Percentiles rank a stretch among this genome's conserved stretches.
phyloP scores from a whole-genome alignment of 2,113 vertebrate genomes.

The Thermophis baileyi region DNA sequence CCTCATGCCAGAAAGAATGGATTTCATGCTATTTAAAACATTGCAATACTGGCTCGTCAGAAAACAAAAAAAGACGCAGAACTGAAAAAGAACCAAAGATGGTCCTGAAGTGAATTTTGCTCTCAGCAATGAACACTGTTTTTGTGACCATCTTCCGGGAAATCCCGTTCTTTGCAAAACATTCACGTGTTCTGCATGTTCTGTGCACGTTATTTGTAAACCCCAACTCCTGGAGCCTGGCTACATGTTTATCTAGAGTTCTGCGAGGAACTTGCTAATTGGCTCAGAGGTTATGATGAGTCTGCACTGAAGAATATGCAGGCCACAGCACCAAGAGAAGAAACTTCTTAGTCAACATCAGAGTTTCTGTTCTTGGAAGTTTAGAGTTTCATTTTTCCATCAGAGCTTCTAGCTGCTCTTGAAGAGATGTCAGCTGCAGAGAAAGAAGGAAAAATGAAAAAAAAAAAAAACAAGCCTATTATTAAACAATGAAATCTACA shows the following conservation, averaged over 20 bases:
- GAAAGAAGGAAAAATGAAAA: constrained; percentile 17
- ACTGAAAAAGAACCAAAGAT: neutral
- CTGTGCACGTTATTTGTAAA: neutral
- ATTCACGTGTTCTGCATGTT: neutral
- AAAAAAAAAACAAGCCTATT: neutral
- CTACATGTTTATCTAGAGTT: neutral
- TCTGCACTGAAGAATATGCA: neutral
- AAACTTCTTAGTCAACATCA: too few species aligned
- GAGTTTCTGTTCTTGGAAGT: neutral
- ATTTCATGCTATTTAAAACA: neutral
- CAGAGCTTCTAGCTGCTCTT: constrained; percentile 93
- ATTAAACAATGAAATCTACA: neutral
- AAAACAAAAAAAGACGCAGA: neutral
- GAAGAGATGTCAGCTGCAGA: constrained; percentile 86
- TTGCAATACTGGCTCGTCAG: neutral
- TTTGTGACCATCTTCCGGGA: neutral
- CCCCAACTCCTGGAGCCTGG: too few species aligned
- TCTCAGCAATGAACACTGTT: neutral
- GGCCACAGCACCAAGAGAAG: neutral
- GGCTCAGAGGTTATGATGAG: neutral
- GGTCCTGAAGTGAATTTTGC: neutral
- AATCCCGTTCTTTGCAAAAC: neutral
- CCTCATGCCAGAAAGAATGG: neutral
- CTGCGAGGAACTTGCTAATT: neutral
- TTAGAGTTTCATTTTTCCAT: constrained; percentile 81